Base-by-base conservation (phyloP, 2,888 invertebrate genomes). In the Odontothrips loti region DNA sequence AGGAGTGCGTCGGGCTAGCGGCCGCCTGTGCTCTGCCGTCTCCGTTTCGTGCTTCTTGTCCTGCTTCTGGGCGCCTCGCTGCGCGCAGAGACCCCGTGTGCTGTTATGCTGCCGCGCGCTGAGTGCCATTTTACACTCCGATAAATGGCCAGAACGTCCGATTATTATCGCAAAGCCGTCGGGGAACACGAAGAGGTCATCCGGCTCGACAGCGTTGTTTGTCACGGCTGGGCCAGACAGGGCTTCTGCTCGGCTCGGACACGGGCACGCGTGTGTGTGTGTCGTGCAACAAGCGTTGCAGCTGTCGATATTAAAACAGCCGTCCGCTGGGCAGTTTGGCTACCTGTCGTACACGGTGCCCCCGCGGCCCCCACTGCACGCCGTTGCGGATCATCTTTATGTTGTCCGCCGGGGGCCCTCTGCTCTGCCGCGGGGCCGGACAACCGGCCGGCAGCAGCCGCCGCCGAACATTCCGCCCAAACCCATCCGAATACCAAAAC, bases 291-390 rank as follows among this genome's bases (percentile, higher is more conserved):
- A n/a, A 23, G 68, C 23, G 68, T n/a, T 23, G 68, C 68, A 68
- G 68, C 68, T 68, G 68, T 23, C 68, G 68, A 68, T 68, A 68
- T 68, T 68, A 68, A 68, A 68, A 68, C 68, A 23, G 68, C 68
- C 68, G 68, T 68, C 68, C 68, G 68, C 17, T 8, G 17, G 10
- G 17, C 58, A 17, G 58, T 58, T 68, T 23, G 68, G 68, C 68
- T 68, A 68, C 68, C 68, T 68, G 68, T 68, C 51, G 68, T 68
- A 68, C 68, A 23, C 68, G 23, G 68, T 43, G 2, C 3, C 34
- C 34, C 34, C 34, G 3, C 34, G 3, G 3, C 34, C 34, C 34
- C 34, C 34, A n/a, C n/a, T n/a, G n/a, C n/a, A n/a, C n/a, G n/a
- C n/a, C n/a, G n/a, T n/a, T n/a, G n/a, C 58, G 17, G 20, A 58